Evolutionary conservation across 2,888 invertebrate species (phyloP).

Genomic region (Microdon myrmicae): DNA sequence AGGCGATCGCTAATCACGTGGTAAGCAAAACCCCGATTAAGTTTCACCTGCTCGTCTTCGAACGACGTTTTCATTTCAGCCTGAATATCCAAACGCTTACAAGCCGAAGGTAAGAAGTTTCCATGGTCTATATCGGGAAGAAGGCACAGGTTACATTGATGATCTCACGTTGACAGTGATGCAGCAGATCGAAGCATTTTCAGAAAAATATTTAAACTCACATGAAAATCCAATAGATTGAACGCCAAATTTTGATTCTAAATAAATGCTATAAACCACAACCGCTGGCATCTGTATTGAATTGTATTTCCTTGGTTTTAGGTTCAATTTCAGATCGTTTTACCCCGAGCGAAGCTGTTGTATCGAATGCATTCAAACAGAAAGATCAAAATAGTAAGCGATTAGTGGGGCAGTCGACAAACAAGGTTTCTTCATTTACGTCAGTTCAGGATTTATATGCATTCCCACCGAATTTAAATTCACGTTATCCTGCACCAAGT

Average conservation of each 20-base stretch:
- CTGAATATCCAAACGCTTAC: slow-evolving; percentile 16
- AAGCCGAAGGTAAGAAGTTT: slow-evolving; percentile 25
- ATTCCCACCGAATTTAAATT: slow-evolving; percentile 63
- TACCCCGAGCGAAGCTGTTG: slow-evolving; percentile 63
- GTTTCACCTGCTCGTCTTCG: too few species aligned
- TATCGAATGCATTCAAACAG: slow-evolving; percentile 56
- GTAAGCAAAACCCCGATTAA: too few species aligned
- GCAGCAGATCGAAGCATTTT: slow-evolving; percentile 17
- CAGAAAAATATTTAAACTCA: slow-evolving; percentile 22
- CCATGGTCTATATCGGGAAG: too few species aligned
- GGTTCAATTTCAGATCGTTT: slow-evolving; percentile 62
- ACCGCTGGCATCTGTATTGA: slow-evolving; percentile 16
- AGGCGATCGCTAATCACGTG: slow-evolving; percentile 23
- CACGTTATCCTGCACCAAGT: slow-evolving; percentile 61
- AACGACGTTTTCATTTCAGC: too few species aligned
- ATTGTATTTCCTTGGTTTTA: slow-evolving; percentile 41
- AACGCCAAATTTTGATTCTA: slow-evolving; percentile 14
- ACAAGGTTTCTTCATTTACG: slow-evolving; percentile 57
- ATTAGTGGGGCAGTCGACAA: slow-evolving; percentile 49
- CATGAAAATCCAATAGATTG: slow-evolving; percentile 12
- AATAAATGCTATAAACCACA: too few species aligned
- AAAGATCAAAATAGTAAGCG: slow-evolving; percentile 53
- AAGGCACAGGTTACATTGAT: slow-evolving; percentile 15
- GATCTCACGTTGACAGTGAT: slow-evolving; percentile 17
- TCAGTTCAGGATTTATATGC: slow-evolving; percentile 60